These are phyloP conservation scores for Chrysopa pallens DNA, from an alignment of 1,140 invertebrate species.

Conservation along the genomic window DNA sequence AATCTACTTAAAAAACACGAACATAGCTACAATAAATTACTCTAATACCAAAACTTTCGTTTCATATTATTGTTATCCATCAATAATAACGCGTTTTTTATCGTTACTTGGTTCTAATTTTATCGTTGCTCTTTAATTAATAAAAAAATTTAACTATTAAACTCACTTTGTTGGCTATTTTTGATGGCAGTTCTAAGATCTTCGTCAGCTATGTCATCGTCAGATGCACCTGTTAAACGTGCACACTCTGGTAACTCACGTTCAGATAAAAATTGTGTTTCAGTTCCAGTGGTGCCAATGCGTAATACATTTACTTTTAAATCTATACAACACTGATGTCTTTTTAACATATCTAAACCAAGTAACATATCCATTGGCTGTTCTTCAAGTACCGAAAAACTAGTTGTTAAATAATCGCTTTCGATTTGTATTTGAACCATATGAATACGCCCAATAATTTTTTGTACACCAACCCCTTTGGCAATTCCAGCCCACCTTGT, in stretches of 20 bases:
- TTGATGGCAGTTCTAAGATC: constrained; percentile 40
- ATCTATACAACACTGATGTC: constrained; percentile 94
- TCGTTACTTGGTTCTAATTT: too few relatives aligned
- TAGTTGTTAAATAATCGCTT: constrained; percentile 82
- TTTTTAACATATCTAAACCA: constrained; percentile 91
- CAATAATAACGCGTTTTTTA: too few relatives aligned
- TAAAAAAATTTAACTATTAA: not conserved
- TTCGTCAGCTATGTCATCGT: constrained; percentile 33
- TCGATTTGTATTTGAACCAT: constrained; percentile 95
- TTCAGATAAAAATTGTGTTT: constrained; percentile 79
- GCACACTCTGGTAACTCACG: constrained; percentile 51
- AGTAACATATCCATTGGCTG: constrained; percentile 98
- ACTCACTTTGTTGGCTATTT: constrained; percentile 23
- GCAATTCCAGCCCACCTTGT: constrained; percentile 87
- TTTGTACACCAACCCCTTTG: constrained; percentile 90
- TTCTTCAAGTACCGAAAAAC: constrained; percentile 93
- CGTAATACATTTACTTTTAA: constrained; percentile 72
- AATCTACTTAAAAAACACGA: too few relatives aligned
- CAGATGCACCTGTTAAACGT: constrained; percentile 14
- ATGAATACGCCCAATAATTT: constrained; percentile 89
- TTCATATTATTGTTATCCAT: too few relatives aligned
- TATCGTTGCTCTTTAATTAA: not conserved
- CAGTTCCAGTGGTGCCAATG: constrained; percentile 90
- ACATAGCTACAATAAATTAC: too few relatives aligned
- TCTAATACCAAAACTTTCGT: too few relatives aligned